Conservation (phyloP, 2,797 vertebrate species). For the Chrysocyon brachyurus region DNA sequence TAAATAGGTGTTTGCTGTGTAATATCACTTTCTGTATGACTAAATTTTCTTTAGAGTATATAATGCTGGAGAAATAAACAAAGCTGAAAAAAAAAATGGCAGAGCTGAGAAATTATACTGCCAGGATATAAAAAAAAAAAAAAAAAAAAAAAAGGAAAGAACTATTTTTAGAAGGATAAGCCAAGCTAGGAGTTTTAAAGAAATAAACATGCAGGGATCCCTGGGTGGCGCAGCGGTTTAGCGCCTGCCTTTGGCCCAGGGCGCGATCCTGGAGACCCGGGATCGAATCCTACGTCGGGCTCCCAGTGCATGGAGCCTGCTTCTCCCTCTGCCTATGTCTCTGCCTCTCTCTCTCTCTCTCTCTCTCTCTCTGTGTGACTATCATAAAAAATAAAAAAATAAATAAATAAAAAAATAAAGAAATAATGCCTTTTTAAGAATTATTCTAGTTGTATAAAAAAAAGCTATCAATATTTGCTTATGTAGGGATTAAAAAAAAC, state of each 20-base stretch:
- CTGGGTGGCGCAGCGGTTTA: no score
- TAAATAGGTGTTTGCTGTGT: neutral
- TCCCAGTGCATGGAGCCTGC: no score
- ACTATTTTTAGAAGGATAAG: slow-evolving; percentile 31
- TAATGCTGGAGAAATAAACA: neutral
- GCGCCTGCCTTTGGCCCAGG: no score
- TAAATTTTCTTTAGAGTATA: neutral
- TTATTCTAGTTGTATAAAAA: neutral
- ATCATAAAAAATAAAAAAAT: neutral
- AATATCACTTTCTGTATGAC: neutral
- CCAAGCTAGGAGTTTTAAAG: neutral
- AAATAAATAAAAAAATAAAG: neutral
- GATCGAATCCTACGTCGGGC: no score
- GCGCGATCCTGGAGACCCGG: no score
- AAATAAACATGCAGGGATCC: neutral
- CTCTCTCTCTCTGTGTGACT: no score
- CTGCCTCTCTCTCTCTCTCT: no score
- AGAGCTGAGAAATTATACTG: slow-evolving; percentile 22
- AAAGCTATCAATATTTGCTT: neutral
- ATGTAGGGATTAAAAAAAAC: neutral
- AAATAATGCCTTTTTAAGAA: slow-evolving; percentile 30
- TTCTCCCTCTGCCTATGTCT: no score
- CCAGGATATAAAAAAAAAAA: neutral
- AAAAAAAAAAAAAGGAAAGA: neutral
- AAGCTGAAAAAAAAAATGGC: neutral